Conservation (phyloP, 2,797 vertebrate genomes). For the Ciconia nigra region DNA sequence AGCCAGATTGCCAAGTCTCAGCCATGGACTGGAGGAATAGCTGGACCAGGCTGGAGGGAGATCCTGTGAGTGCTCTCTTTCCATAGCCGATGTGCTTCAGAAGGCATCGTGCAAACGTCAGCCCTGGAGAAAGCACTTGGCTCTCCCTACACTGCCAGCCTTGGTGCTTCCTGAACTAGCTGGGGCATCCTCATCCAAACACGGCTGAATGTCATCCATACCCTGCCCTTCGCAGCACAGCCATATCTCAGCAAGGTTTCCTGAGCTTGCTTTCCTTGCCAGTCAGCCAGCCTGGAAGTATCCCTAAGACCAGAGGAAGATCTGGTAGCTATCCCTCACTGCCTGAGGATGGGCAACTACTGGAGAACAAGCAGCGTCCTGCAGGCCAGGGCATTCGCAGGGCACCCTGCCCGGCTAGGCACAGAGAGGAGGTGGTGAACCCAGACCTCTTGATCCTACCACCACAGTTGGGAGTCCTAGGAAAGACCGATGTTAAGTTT, state of each 20-base stretch:
- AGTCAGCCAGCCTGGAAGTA: background rate
- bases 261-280: background rate
- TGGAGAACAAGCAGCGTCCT: background rate
- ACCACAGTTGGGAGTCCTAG: background rate
- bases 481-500: fast-evolving
- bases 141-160: background rate
- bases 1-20: constrained; percentile 4
- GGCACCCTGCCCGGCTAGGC: background rate
- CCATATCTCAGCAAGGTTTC: background rate
- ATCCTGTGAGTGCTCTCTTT: background rate
- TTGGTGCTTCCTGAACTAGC: background rate
- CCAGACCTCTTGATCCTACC: background rate
- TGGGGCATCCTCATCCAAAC: background rate
- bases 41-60: background rate
- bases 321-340: background rate
- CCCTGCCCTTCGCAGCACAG: background rate
- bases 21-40: background rate
- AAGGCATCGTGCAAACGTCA: background rate
- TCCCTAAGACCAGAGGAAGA: background rate
- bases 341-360: background rate
- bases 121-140: background rate
- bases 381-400: background rate
- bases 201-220: fast-evolving
- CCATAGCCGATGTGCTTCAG: background rate
- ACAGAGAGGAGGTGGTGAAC: background rate